Evolutionary conservation across 2,113 vertebrate genomes (phyloP).

Genomic region (Psilopsiagon aurifrons): DNA sequence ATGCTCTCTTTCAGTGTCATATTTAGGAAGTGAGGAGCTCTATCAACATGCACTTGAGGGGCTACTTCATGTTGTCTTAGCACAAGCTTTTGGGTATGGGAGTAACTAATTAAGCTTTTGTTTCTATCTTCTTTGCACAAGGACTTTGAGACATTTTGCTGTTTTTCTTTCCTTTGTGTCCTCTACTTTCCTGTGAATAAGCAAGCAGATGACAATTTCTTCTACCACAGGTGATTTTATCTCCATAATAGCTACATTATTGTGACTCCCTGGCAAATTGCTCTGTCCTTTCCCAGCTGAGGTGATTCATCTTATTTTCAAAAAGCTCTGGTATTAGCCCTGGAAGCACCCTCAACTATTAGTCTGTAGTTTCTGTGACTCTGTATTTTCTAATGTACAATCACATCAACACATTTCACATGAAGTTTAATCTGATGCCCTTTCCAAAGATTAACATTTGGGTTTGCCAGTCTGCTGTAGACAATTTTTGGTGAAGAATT

Average conservation of each 20-base stretch:
- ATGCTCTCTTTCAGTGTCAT: background rate
- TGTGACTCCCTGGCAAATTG: background rate
- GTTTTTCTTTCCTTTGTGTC: background rate
- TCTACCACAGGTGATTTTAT: background rate
- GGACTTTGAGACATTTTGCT: background rate
- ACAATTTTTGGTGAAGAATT: background rate
- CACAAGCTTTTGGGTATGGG: background rate
- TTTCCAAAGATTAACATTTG: background rate
- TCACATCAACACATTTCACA: background rate
- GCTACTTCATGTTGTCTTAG: background rate
- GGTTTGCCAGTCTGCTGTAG: background rate
- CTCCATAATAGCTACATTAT: background rate
- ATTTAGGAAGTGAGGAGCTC: background rate
- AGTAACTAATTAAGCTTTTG: background rate
- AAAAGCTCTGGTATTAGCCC: background rate
- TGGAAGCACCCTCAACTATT: background rate
- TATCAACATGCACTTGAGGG: background rate
- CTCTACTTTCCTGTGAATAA: background rate
- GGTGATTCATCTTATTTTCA: background rate
- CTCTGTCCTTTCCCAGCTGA: background rate
- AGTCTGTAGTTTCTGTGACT: background rate
- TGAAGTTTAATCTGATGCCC: background rate
- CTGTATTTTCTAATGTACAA: background rate
- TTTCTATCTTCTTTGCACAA: background rate
- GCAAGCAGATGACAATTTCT: background rate